These are phyloP conservation scores for Thera britannica DNA, from an alignment of 2,888 invertebrate species.

Conservation along the genomic window DNA sequence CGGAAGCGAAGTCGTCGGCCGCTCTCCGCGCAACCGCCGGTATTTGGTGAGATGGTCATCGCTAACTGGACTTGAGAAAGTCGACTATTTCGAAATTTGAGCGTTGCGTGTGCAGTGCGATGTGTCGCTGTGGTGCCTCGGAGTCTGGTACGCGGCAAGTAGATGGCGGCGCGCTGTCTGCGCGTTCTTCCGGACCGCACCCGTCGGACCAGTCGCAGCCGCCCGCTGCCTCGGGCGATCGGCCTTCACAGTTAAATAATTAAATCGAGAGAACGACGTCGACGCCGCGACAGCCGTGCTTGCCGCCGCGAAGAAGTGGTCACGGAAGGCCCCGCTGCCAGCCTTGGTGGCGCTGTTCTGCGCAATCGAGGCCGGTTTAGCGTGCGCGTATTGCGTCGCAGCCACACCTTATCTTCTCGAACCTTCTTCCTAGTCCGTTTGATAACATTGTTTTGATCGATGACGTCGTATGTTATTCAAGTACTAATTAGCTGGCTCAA, in stretches of 20 bases:
- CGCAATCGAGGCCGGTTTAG: constrained; percentile 81
- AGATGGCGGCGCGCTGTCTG: constrained; percentile 83
- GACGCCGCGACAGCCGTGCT: constrained; percentile 51
- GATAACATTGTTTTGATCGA: constrained; percentile 59
- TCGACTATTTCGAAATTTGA: constrained; percentile 80
- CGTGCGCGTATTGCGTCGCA: constrained; percentile 72
- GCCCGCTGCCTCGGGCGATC: constrained; percentile 81
- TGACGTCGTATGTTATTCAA: constrained; percentile 50
- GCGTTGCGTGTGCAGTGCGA: constrained; percentile 77
- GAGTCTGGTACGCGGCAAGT: constrained; percentile 75
- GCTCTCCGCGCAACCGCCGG: constrained; percentile 54
- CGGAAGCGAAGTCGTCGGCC: constrained; percentile 52
- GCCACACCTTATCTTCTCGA: constrained; percentile 73
- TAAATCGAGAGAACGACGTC: constrained; percentile 76
- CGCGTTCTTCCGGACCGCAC: constrained; percentile 80
- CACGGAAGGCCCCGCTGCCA: constrained; percentile 79
- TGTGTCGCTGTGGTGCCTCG: constrained; percentile 80
- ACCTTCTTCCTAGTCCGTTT: constrained; percentile 63
- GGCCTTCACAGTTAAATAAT: constrained; percentile 83
- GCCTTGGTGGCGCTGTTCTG: constrained; percentile 82
- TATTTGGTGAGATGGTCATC: constrained; percentile 67
- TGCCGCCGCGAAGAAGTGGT: constrained; percentile 70
- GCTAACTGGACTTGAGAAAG: constrained; percentile 78
- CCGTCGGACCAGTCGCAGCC: constrained; percentile 82
- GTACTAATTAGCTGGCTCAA: constrained; percentile 38